These are phyloP conservation scores for Chaetogeoica ovagalla DNA, from an alignment of 2,888 invertebrate species.

Conservation along the genomic window DNA sequence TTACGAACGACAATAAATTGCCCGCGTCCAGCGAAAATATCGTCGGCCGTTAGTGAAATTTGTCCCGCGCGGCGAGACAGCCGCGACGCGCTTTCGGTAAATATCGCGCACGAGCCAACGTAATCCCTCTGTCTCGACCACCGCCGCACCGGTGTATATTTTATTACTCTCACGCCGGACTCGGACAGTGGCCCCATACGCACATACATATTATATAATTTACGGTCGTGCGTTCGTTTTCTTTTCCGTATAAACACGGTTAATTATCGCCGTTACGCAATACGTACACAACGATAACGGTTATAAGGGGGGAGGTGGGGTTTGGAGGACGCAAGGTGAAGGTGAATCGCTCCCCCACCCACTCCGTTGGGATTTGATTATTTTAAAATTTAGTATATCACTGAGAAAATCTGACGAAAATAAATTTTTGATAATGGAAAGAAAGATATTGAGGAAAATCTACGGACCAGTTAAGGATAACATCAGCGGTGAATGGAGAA, in stretches of 20 bases:
- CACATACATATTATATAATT: conserved; percentile 37
- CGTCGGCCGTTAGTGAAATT: conserved; percentile 44
- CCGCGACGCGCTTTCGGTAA: neutral
- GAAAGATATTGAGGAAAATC: no score
- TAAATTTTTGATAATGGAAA: no score
- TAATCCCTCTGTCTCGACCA: conserved; percentile 35
- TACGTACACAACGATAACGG: no score
- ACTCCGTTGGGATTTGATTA: no score
- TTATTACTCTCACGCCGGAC: conserved; percentile 36
- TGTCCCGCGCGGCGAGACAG: conserved; percentile 11
- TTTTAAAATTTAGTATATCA: no score
- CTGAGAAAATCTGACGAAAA: no score
- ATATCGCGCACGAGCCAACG: neutral
- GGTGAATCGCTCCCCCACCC: no score
- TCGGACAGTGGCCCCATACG: conserved; percentile 31
- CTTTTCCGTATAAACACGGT: conserved; percentile 47
- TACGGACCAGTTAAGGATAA: no score
- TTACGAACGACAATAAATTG: conserved; percentile 28
- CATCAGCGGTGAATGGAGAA: no score
- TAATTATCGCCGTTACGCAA: conserved; percentile 17
- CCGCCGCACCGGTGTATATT: neutral
- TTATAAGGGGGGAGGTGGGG: no score
- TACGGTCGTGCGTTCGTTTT: conserved; percentile 42
- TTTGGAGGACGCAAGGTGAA: no score
- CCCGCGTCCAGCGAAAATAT: conserved; percentile 32